Percentiles rank a stretch among this genome's conserved stretches.
Evolutionary conservation across 2,888 invertebrate genomes (phyloP).

Genomic region (Serripes groenlandicus): DNA sequence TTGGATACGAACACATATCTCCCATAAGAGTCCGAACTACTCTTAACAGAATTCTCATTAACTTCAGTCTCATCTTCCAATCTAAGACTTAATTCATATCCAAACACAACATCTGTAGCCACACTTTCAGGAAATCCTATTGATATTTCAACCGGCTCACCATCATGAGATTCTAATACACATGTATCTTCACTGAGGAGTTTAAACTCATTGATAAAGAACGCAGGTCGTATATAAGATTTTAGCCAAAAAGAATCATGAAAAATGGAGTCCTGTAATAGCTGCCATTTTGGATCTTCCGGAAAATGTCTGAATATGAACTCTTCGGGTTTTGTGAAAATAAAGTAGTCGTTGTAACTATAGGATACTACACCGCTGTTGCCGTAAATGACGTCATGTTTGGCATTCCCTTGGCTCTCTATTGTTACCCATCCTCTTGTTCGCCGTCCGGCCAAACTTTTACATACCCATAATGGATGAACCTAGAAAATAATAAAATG

Average conservation of each 20-base stretch:
- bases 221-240: conserved; percentile 49
- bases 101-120: conserved; percentile 39
- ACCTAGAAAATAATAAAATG: conserved; percentile 25
- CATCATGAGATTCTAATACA: conserved; percentile 47
- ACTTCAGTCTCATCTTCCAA: conserved; percentile 24
- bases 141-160: conserved; percentile 51
- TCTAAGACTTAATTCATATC: conserved; percentile 55
- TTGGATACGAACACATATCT: conserved; percentile 50
- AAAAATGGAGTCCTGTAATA: conserved; percentile 48
- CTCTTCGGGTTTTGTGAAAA: conserved; percentile 66
- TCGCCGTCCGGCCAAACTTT: conserved; percentile 39
- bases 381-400: conserved; percentile 12
- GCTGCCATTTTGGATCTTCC: conserved; percentile 66
- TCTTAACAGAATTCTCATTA: background rate
- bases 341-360: conserved; percentile 57
- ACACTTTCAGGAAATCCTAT: conserved; percentile 34
- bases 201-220: conserved; percentile 56
- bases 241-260: conserved; percentile 44
- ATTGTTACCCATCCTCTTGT: conserved; percentile 57
- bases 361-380: conserved; percentile 28
- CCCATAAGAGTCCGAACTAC: background rate
- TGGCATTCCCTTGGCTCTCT: conserved; percentile 37
- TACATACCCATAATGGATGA: conserved; percentile 64
- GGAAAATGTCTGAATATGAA: conserved; percentile 65
- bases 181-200: conserved; percentile 49